Evolutionary conservation across 2,113 vertebrate species (phyloP).

Genomic region (Plectropomus leopardus): DNA sequence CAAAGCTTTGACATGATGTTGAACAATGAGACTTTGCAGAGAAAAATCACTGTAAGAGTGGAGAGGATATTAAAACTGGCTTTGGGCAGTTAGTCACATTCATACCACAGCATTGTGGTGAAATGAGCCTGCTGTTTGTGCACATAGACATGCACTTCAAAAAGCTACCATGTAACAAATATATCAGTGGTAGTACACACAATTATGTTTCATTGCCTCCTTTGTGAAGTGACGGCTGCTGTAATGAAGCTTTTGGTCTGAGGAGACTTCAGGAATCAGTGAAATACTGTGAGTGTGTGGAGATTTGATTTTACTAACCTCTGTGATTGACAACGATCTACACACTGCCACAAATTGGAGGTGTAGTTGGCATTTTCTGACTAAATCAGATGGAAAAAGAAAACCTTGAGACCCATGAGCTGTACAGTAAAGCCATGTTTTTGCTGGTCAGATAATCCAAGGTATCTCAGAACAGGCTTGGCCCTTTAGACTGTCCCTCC

Average conservation of each 20-base stretch:
- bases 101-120: not conserved
- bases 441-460: conserved; percentile 54
- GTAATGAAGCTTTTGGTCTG: not conserved
- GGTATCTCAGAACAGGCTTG: conserved; percentile 20
- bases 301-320: not conserved
- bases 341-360: not conserved
- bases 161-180: too few species aligned
- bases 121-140: not conserved
- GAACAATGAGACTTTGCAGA: not conserved
- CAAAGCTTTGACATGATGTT: conserved; percentile 4
- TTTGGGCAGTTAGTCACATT: conserved; percentile 16
- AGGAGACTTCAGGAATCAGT: not conserved
- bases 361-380: not conserved
- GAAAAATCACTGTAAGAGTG: not conserved
- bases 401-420: conserved; percentile 45
- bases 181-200: not conserved
- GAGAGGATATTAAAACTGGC: conserved; percentile 11
- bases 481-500: conserved; percentile 58
- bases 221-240: not conserved
- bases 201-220: not conserved
- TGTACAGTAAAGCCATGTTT: conserved; percentile 44
- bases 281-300: not conserved
- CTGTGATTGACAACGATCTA: not conserved
- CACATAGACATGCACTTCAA: not conserved
- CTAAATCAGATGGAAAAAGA: not conserved